These are phyloP conservation scores for Galaxias olidus DNA, from an alignment of 2,797 vertebrate genomes.

Conservation along the genomic window DNA sequence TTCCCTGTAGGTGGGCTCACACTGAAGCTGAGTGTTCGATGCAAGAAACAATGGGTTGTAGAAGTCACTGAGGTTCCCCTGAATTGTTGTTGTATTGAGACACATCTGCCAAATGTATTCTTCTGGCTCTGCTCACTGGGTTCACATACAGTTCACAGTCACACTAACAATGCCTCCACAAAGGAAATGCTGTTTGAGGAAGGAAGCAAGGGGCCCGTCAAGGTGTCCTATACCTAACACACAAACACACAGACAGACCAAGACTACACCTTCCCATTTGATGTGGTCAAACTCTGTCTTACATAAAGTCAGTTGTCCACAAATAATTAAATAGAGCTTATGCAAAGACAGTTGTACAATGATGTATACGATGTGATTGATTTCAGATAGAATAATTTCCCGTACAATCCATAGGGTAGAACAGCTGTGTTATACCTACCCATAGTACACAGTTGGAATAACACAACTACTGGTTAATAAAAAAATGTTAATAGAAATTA, in stretches of 20 bases:
- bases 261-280: background rate
- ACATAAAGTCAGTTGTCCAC: no score
- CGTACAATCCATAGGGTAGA: background rate
- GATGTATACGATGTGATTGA: background rate
- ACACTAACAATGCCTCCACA: background rate
- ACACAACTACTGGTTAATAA: no score
- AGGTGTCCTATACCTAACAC: background rate
- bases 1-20: background rate
- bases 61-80: background rate
- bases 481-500: background rate
- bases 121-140: background rate
- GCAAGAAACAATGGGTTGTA: slow-evolving; percentile 6
- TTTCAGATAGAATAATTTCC: background rate
- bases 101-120: slow-evolving; percentile 17
- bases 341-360: no score
- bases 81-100: slow-evolving; percentile 1
- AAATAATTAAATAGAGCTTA: no score
- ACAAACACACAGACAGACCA: background rate
- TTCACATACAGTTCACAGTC: slow-evolving; percentile 9
- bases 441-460: background rate
- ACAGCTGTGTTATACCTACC: background rate
- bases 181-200: slow-evolving; percentile 13
- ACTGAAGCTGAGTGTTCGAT: background rate
- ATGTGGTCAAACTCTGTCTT: background rate
- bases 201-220: slow-evolving; percentile 4